Evolutionary conservation across 2,888 invertebrate species (phyloP).

Genomic region (Acanthopleura granulata): DNA sequence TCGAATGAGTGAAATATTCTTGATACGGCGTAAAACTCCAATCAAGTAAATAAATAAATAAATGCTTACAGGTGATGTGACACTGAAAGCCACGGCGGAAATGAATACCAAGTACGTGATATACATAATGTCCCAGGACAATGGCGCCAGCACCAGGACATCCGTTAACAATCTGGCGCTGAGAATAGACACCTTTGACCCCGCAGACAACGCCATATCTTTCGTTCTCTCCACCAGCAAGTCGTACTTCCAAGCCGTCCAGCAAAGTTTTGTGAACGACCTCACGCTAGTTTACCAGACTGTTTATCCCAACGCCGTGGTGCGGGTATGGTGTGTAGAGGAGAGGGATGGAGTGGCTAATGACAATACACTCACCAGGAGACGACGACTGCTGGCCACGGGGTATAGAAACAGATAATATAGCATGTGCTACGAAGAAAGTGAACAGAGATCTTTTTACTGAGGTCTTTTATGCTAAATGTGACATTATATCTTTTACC

Average conservation of each 20-base stretch:
- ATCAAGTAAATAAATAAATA: no score
- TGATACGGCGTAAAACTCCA: no score
- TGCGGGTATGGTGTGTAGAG: constrained; percentile 49
- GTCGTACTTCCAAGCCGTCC: constrained; percentile 34
- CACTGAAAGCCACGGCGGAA: constrained; percentile 32
- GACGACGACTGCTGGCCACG: not conserved
- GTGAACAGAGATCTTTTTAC: no score
- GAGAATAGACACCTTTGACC: constrained; percentile 53
- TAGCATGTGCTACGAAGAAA: no score
- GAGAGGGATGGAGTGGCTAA: constrained; percentile 23
- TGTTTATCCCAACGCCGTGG: constrained; percentile 36
- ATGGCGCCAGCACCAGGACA: constrained; percentile 38
- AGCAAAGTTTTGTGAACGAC: constrained; percentile 41
- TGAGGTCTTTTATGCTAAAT: no score
- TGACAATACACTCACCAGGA: not conserved
- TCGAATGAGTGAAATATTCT: no score
- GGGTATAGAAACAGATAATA: not conserved
- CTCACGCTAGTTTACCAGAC: constrained; percentile 39
- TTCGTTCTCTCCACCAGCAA: constrained; percentile 39
- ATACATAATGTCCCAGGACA: constrained; percentile 43
- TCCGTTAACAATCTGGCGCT: constrained; percentile 44
- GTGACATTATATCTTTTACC: no score
- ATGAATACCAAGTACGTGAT: constrained; percentile 38
- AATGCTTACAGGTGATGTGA: constrained; percentile 36
- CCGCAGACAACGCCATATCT: constrained; percentile 36